These are phyloP conservation scores for Coregonus sp. DNA, from an alignment of 2,797 vertebrate species.

Conservation along the genomic window DNA sequence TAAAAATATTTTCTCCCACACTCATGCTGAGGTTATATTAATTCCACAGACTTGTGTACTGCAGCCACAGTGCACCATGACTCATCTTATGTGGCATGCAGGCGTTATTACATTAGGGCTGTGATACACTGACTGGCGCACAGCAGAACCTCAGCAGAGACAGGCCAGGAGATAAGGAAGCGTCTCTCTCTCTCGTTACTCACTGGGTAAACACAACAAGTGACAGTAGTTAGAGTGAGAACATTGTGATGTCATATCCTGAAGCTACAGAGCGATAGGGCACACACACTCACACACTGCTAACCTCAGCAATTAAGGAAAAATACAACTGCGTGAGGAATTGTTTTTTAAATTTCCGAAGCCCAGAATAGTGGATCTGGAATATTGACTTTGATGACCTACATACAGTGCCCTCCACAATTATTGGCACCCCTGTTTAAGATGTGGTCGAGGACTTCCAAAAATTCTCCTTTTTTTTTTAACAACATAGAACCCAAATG, in stretches of 20 bases:
- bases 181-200: slow-evolving; percentile 51
- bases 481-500: no score
- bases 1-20: no score
- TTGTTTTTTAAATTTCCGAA: background rate
- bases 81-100: slow-evolving; percentile 30
- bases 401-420: no score
- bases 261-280: slow-evolving; percentile 6
- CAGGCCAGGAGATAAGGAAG: slow-evolving; percentile 64
- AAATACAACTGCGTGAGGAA: no score
- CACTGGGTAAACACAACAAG: slow-evolving; percentile 61
- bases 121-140: slow-evolving; percentile 49
- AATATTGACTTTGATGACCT: background rate
- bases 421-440: no score
- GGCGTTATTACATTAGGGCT: slow-evolving; percentile 19
- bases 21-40: slow-evolving; percentile 22
- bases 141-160: slow-evolving; percentile 23
- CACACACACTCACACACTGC: background rate
- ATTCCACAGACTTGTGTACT: background rate
- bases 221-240: slow-evolving; percentile 52
- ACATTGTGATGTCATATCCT: slow-evolving; percentile 49
- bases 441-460: no score
- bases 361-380: background rate
- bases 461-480: no score
- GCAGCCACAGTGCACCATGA: background rate
- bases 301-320: background rate